These are phyloP conservation scores for Zaprionus taronus DNA, from an alignment of 1,140 invertebrate species.

Conservation along the genomic window DNA sequence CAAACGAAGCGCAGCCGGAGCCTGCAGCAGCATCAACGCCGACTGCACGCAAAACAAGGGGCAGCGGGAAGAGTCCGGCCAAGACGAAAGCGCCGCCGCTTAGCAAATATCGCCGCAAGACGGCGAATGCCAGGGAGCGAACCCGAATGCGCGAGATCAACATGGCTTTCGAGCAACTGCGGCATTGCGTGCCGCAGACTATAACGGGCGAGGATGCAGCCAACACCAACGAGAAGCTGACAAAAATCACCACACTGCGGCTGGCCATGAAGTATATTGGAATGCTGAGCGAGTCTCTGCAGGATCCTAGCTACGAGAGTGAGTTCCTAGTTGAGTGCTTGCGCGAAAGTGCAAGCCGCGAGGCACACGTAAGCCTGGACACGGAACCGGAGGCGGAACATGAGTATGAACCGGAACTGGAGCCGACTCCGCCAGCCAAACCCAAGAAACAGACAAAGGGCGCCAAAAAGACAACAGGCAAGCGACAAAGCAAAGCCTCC, in stretches of 20 bases:
- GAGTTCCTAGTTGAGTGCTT: conserved; percentile 73
- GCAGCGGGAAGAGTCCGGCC: conserved; percentile 61
- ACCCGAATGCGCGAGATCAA: conserved; percentile 95
- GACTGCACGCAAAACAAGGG: neutral
- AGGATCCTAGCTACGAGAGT: conserved; percentile 68
- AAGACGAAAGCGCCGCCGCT: conserved; percentile 92
- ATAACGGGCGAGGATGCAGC: conserved; percentile 81
- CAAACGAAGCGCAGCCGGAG: conserved; percentile 14
- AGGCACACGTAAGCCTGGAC: conserved; percentile 45
- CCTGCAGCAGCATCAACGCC: neutral
- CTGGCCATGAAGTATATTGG: conserved; percentile 95
- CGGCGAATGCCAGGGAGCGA: conserved; percentile 94
- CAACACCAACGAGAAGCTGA: conserved; percentile 89
- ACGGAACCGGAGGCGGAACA: conserved; percentile 24
- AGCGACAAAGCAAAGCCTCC: conserved; percentile 33
- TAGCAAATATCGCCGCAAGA: conserved; percentile 95
- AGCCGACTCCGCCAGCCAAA: conserved; percentile 14
- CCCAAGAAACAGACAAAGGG: conserved; percentile 45
- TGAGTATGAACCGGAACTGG: conserved; percentile 38
- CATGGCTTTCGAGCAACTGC: conserved; percentile 92
- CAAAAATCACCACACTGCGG: conserved; percentile 94
- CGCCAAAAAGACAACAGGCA: conserved; percentile 52
- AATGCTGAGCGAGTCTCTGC: conserved; percentile 85
- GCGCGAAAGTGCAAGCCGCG: conserved; percentile 61
- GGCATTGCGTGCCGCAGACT: conserved; percentile 89